phyloP scores from a whole-genome alignment of 2,797 vertebrate genomes.

The Phrynocephalus forsythii region DNA sequence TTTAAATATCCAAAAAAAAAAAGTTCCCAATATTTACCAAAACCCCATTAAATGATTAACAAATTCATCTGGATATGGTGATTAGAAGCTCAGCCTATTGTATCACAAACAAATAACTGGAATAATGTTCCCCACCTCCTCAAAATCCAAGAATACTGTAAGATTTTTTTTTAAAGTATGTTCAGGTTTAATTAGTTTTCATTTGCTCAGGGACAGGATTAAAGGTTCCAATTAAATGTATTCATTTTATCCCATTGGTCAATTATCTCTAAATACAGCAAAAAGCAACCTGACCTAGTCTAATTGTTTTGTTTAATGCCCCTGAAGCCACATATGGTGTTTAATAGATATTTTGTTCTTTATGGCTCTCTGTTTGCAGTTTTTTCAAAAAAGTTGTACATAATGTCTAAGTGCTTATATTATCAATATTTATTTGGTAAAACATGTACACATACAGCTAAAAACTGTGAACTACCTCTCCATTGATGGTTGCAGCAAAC shows the following conservation, averaged over 20 bases:
- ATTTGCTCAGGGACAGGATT: constrained; percentile 31
- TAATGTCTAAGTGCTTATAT: constrained; percentile 6
- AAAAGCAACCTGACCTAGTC: constrained; percentile 4
- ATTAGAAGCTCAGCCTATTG: constrained; percentile 24
- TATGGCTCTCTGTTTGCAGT: constrained; percentile 10
- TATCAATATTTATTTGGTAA: background rate
- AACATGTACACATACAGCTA: background rate
- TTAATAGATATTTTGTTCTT: constrained; percentile 43
- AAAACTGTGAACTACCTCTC: background rate
- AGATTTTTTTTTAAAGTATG: constrained; percentile 29
- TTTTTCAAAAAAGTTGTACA: constrained; percentile 5
- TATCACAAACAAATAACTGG: constrained; percentile 19
- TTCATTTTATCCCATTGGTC: constrained; percentile 25
- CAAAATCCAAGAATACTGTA: constrained; percentile 10
- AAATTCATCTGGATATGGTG: constrained; percentile 14
- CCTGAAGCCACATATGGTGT: constrained; percentile 9
- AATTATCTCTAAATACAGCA: constrained; percentile 20
- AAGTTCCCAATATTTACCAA: constrained; percentile 26
- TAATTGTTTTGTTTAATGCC: constrained; percentile 36
- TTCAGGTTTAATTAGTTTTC: constrained; percentile 49
- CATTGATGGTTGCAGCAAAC: no score
- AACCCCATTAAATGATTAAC: background rate
- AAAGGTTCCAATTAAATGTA: constrained; percentile 43
- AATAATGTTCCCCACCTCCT: background rate
- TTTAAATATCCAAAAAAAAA: constrained; percentile 1